Evolutionary conservation across 2,113 vertebrate genomes (phyloP), one percentile per base, ranked within the genome.

Genomic region (Tricholaema leucomelas): DNA sequence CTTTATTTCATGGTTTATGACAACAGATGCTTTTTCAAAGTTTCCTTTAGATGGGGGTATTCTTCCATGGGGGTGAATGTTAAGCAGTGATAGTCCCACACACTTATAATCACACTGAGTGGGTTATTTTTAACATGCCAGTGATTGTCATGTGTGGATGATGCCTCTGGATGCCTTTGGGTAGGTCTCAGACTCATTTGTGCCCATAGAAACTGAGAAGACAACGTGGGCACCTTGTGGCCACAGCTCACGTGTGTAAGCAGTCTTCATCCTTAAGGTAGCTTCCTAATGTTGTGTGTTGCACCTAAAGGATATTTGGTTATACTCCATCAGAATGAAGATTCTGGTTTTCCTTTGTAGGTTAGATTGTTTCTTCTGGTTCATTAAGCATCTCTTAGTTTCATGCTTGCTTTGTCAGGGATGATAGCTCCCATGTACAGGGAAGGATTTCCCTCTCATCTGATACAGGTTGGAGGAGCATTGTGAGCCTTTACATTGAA

Each of bases 71-170:
- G 88, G 59, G 12, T 58, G 35, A 12, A 20, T 15, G 12, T 33
- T 63, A 64, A 59, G 58, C 24, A 23, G 5, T 42, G 20, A 24
- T 74, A 74, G 18, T 30, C 75, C 35, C 52, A 19, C 28, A 40
- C 12, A 70, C 0, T 0, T 56, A 54, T 18, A 5, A 8, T 78
- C 36, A 56, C 15, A 46, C 17, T 0, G 1, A 23, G 9, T 28
- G 17, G 25, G 15, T 76, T 76, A 19, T 76, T 73, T 87, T 80
- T 52, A 56, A 91, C 5, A 8, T 66, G 28, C 24, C 3, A 2
- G 2, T 67, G 18, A 55, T 19, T 1, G 1, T 72, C 33, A 20
- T 60, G 42, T 66, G n/a, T 0, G 6, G 36, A 35, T 85, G 54
- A 38, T 87, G 52, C 10, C 18, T 30, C 33, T 14, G 52, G 61